Evolutionary conservation across 53 echinoderm and acorn worm genomes (phyloP).

Genomic region (Crossaster papposus): DNA sequence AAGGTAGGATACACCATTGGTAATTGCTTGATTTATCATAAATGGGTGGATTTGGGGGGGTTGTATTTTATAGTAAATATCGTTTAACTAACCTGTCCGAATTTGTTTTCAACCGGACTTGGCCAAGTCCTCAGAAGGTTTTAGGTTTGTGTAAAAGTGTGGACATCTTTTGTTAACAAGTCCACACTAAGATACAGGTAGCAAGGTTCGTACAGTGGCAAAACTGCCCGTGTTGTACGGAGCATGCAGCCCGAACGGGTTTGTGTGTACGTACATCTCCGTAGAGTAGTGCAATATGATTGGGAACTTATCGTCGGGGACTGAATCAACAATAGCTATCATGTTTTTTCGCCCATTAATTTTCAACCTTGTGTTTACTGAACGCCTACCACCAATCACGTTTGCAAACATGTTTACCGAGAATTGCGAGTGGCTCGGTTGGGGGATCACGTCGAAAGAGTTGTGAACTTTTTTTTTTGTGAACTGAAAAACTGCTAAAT

Average conservation of each 20-base stretch:
- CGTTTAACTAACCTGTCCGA: too few species aligned
- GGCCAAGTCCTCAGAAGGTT: too few species aligned
- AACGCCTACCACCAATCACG: slow-evolving; percentile 14
- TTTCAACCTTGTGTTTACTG: slow-evolving; percentile 42
- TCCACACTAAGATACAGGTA: too few species aligned
- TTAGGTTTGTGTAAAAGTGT: too few species aligned
- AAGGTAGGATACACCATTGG: too few species aligned
- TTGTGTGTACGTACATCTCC: not conserved
- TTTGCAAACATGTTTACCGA: slow-evolving; percentile 40
- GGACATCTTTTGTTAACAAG: too few species aligned
- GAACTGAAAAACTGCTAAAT: too few species aligned
- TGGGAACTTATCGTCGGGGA: not conserved
- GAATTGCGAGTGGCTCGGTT: not conserved
- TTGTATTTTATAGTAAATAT: too few species aligned
- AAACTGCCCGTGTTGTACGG: not conserved
- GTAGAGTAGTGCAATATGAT: not conserved
- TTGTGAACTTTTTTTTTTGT: not conserved
- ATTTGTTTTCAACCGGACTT: too few species aligned
- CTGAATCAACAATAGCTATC: slow-evolving; percentile 4
- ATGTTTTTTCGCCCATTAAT: slow-evolving; percentile 49
- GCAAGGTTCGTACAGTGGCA: too few species aligned
- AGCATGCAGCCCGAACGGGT: not conserved
- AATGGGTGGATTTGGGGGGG: too few species aligned
- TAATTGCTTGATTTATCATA: too few species aligned
- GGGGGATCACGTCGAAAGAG: slow-evolving; percentile 6